A percentile compares a stretch with the other conserved stretches of the same genome.
Conservation (phyloP, 2,113 vertebrate species). For the Cyanoderma ruficeps region DNA sequence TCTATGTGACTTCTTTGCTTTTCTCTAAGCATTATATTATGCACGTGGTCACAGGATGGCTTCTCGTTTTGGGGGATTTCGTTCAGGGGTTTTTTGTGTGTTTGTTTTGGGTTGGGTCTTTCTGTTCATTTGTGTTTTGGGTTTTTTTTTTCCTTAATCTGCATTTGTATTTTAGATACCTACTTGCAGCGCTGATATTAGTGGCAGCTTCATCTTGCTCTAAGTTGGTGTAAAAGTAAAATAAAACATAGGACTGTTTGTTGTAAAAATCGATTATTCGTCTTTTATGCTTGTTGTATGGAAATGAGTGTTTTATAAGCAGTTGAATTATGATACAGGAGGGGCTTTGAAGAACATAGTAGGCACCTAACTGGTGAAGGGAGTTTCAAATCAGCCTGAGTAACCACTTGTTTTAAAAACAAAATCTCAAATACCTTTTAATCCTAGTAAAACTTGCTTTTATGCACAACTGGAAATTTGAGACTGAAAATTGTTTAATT, state of each 20-base stretch:
- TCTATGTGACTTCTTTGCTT: neutral
- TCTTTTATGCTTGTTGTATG: neutral
- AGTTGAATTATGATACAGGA: neutral
- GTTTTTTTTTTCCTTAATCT: neutral
- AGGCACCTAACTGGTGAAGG: neutral
- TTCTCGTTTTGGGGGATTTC: neutral
- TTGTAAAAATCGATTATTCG: neutral
- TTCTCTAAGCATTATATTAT: neutral
- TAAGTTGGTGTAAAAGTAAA: neutral
- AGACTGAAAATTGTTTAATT: neutral
- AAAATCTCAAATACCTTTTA: neutral
- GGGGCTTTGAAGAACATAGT: neutral
- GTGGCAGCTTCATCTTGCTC: neutral
- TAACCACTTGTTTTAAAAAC: neutral
- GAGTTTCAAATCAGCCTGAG: neutral
- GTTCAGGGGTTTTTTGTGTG: neutral
- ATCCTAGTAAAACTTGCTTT: neutral
- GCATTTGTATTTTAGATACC: neutral
- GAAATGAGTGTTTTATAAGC: neutral
- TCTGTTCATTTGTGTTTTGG: neutral
- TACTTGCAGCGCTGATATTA: neutral
- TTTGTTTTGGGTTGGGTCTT: neutral
- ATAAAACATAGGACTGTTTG: neutral
- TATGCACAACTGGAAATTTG: neutral
- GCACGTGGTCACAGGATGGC: neutral